Evolutionary conservation across 2,797 vertebrate genomes (phyloP).

Genomic region (Gadopsis marmoratus): DNA sequence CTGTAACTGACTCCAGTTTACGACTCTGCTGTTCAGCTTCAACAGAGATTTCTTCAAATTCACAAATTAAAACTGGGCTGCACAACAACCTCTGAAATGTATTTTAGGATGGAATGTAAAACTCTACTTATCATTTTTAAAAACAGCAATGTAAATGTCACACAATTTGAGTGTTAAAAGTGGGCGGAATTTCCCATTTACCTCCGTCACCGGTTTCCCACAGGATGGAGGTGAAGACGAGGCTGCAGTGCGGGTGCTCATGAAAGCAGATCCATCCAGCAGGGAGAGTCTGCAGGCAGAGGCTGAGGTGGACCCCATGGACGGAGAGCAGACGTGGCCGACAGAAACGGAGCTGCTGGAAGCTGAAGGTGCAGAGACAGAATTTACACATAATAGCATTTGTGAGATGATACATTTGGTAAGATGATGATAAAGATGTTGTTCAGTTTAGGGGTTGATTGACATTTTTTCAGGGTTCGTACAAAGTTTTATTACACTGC

Average conservation of each 20-base stretch:
- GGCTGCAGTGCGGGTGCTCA: slow-evolving; percentile 88
- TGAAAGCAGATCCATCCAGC: slow-evolving; percentile 89
- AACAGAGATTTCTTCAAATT: background rate
- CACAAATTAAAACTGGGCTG: no score
- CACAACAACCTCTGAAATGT: background rate
- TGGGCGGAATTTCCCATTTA: background rate
- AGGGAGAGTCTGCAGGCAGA: slow-evolving; percentile 91
- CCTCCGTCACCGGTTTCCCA: slow-evolving; percentile 21
- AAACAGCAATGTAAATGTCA: background rate
- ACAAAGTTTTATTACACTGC: no score
- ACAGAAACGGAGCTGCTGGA: slow-evolving; percentile 93
- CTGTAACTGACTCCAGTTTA: no score
- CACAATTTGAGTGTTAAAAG: background rate
- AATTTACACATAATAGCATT: background rate
- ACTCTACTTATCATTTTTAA: background rate
- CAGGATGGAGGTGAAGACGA: slow-evolving; percentile 84
- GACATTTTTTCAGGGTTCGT: no score
- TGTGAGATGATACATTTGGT: background rate
- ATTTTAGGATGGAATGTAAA: no score
- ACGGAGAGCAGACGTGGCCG: slow-evolving; percentile 98
- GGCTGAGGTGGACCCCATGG: slow-evolving; percentile 95
- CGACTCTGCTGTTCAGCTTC: background rate
- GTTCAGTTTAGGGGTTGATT: background rate
- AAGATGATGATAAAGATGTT: background rate
- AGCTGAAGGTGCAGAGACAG: slow-evolving; percentile 87